Evolutionary conservation across 2,797 vertebrate species (phyloP), one percentile per base, ranked within the genome.

Genomic region (Pseudomugil gertrudae): DNA sequence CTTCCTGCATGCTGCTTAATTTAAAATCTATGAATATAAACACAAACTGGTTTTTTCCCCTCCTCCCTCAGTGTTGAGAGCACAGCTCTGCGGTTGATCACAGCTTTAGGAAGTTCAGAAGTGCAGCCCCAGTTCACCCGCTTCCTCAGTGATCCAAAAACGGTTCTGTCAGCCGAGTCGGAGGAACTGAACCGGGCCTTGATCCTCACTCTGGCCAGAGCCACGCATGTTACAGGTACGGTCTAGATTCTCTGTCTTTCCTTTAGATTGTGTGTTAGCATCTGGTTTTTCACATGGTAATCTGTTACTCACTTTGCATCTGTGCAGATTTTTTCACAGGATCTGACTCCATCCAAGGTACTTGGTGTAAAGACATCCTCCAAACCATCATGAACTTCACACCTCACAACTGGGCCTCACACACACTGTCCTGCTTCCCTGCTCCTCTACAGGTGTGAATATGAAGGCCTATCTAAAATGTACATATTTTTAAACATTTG

Each of bases 321-420:
- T 66, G 23, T 77, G 3, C 73, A 99, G 98, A 99, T 88, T 98
- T 99, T 86, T 99, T 99, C 89, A 98, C 98, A 76, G 97, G 97
- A 13, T 99, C 97, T 0, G 98, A 99, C 89, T 98, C 97, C 61
- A 98, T 99, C 87, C 97, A 99, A 48, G 98, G 98, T 27, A 99
- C 98, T 24, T 99, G 98, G 98, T 99, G 98, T 90, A 99, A 99
- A 87, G 98, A 99, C 84, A 99, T 99, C 84, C 93, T 99, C 59
- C 96, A 98, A 90, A 98, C 98, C 72, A 99, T 99, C 89, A 99
- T 99, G 95, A 97, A 86, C 89, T 98, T 98, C 85, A 99, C 98
- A 0, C 98, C 98, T 63, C 98, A 99, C 80, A 99, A 99, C 85
- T 99, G 98, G 98, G 98, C 98, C 40, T 98, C 97, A 29, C 98